Base-by-base conservation (phyloP, 2,888 invertebrate genomes). In the Phania funesta region DNA sequence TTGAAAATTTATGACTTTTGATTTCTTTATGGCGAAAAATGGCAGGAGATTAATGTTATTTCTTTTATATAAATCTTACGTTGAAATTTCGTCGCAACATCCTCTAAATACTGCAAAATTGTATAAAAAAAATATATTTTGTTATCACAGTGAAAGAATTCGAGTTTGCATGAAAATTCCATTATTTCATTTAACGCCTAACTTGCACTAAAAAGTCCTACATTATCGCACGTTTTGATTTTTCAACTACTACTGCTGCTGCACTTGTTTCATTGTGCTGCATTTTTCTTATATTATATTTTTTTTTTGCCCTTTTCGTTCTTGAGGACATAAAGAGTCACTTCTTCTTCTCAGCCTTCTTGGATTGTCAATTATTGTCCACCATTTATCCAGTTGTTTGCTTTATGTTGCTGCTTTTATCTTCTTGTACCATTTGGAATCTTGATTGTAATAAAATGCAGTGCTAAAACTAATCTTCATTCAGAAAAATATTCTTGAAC, bases 151-250 rank as follows among this genome's bases (percentile, higher is more conserved):
- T n/a, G 29, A 50, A 58, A 18, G 9, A 18, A 62, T 13, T 70
- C 54, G 18, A 20, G 26, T 60, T 4, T 54, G 46, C 24, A 60
- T 44, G 41, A 18, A 68, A 76, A 76, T 76, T 76, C 44, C 35
- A 64, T 60, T 13, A 76, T 29, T 68, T 68, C 62, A 50, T 76
- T 60, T 52, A 32, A 22, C 68, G 52, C 16, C 38, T 32, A 20
- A 41, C 35, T 4, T 13, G n/a, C 11, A 1, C n/a, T 32, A 52
- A 44, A 62, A 62, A 7, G 9, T 46, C 0, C n/a, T 16, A 41
- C 54, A 58, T 64, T 78, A 78, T 71, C 78, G 56, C 71, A 78
- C 76, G 68, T 76, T 68, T 65, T 76, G 60, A 67, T 60, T 67
- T 50, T 32, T 13, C n/a, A 46, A 64, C 3, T 35, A 24, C 18